These are phyloP conservation scores for Cricetomys ansorgei DNA, from an alignment of 2,113 vertebrate genomes.

Conservation along the genomic window DNA sequence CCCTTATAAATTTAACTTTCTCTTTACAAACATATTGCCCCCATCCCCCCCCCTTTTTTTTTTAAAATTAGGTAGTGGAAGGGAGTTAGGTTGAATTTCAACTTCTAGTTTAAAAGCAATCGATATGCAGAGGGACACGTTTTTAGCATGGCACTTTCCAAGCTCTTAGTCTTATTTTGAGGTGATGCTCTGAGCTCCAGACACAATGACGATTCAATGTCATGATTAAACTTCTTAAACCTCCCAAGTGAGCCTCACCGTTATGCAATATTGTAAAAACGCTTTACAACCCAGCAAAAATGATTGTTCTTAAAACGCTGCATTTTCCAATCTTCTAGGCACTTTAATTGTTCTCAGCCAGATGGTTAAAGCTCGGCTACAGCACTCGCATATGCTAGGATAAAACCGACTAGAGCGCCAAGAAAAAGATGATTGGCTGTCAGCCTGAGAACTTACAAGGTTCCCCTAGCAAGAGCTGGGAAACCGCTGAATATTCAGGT, in stretches of 20 bases:
- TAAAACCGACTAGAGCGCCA: neutral
- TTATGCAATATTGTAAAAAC: neutral
- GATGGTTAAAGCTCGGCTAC: conserved; percentile 46
- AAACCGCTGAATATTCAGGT: conserved; percentile 66
- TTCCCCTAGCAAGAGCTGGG: neutral
- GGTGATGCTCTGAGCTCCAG: neutral
- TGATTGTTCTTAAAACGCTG: conserved; percentile 30
- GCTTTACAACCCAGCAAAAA: neutral
- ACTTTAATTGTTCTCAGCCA: conserved; percentile 56
- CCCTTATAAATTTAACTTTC: neutral
- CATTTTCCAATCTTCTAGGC: conserved; percentile 30
- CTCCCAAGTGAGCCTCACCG: neutral
- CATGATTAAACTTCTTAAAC: neutral
- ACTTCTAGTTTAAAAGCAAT: conserved; percentile 1
- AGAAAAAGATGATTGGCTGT: conserved; percentile 39
- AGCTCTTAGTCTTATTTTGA: neutral
- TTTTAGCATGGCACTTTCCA: neutral
- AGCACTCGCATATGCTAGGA: conserved; percentile 11
- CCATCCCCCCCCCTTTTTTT: too few relatives aligned
- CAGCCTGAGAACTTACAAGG: neutral
- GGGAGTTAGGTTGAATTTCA: neutral
- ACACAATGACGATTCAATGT: neutral
- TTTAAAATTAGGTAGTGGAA: neutral
- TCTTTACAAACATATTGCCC: neutral
- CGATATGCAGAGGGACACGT: neutral